Conservation (phyloP, 2,113 vertebrate genomes). For the Parotia lawesii region DNA sequence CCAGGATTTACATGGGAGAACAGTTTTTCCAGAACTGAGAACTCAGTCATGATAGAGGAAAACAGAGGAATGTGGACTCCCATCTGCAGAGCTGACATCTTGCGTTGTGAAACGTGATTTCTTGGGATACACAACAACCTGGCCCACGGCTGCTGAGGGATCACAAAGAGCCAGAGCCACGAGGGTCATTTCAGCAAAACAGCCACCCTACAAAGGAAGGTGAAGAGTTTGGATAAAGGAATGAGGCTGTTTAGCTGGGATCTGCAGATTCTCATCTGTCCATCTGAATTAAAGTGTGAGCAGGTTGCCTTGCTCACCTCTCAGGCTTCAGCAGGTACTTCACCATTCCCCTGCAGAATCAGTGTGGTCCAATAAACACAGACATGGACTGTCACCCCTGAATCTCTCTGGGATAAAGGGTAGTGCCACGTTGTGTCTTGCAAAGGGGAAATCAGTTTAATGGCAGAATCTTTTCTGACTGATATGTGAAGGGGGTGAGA, state of each 20-base stretch:
- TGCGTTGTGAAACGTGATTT: neutral
- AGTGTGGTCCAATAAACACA: rapidly evolving
- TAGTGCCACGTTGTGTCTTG: neutral
- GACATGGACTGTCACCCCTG: neutral
- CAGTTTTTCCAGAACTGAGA: neutral
- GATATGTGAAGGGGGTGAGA: neutral
- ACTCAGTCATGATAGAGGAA: neutral
- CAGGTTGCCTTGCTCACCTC: neutral
- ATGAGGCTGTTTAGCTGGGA: neutral
- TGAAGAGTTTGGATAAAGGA: neutral
- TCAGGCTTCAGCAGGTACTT: neutral
- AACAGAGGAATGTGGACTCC: neutral
- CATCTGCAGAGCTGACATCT: neutral
- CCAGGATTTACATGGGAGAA: neutral
- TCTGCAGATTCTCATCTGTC: neutral
- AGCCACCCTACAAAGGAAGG: neutral
- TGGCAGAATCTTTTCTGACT: neutral
- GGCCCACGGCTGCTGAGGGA: neutral
- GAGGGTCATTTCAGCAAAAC: neutral
- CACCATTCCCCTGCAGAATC: neutral
- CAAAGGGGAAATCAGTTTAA: neutral
- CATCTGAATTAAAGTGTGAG: neutral
- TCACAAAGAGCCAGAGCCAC: neutral
- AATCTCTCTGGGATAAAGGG: neutral
- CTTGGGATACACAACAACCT: neutral